Evolutionary conservation across 2,888 invertebrate genomes (phyloP).

Genomic region (Steinernema scapterisci): DNA sequence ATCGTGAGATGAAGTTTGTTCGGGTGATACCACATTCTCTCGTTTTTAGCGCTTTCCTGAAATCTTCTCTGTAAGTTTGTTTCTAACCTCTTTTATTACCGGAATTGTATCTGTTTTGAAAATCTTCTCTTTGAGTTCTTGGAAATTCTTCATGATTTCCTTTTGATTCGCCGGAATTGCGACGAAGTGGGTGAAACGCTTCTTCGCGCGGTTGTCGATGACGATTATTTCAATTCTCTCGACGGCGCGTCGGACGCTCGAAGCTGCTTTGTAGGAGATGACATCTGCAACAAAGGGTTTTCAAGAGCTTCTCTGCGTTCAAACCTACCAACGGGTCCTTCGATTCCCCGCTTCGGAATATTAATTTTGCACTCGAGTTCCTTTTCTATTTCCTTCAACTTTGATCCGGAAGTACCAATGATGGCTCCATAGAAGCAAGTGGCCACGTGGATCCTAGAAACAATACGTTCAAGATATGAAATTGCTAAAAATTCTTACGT

Average conservation of each 20-base stretch:
- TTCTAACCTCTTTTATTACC: neutral
- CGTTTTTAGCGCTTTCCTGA: neutral
- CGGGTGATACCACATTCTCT: neutral
- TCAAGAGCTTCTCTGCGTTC: neutral
- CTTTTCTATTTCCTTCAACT: conserved; percentile 1
- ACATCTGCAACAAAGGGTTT: neutral
- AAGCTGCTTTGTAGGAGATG: neutral
- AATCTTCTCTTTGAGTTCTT: neutral
- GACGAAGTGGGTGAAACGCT: conserved; percentile 10
- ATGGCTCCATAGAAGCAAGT: neutral
- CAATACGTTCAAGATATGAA: neutral
- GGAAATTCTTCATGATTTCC: conserved; percentile 11
- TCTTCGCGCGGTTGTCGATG: conserved; percentile 3
- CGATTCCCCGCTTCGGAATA: neutral
- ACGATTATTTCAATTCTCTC: neutral
- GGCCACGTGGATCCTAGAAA: neutral
- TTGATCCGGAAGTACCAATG: neutral
- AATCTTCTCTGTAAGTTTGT: neutral
- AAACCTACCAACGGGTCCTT: conserved; percentile 2
- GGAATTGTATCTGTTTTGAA: neutral
- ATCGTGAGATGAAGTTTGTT: conserved; percentile 19
- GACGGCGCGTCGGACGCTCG: neutral
- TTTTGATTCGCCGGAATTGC: neutral
- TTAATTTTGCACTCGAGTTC: neutral
- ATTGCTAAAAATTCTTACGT: neutral